Evolutionary conservation across 2,888 invertebrate species (phyloP), one percentile per base, ranked within the genome.

Genomic region (Phrixothrix hirtus): DNA sequence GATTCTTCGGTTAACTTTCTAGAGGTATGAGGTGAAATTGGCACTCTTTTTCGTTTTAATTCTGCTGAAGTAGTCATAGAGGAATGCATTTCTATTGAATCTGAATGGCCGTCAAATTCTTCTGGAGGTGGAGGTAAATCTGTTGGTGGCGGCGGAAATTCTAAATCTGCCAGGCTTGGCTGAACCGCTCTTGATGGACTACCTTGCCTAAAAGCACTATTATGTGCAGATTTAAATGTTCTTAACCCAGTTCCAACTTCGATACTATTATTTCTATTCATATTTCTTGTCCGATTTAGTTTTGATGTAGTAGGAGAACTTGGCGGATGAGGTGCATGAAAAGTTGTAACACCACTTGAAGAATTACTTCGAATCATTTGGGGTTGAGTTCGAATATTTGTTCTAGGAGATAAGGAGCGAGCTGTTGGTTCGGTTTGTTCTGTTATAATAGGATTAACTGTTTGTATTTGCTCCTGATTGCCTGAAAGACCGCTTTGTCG

Each of bases 341-440:
- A 84, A 60, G 82, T 81, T 1, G 86, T 86, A 6, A 89, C 89
- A 5, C 92, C 92, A 35, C 91, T 88, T 0, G 92, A 92, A 0
- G 92, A 92, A 75, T 92, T 93, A 67, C 91, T 92, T 27, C 92
- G 83, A 54, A 90, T 92, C 92, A 93, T 93, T 76, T 92, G 91
- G 11, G 86, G 84, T 66, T 85, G 84, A 1, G 83, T 83, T 49
- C 86, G 80, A 29, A 82, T 74, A 46, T 82, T 84, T 7, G 84
- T 83, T 44, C 86, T 79, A 26, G 87, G 86, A 1, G 87, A 86
- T 16, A 86, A 76, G 12, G 84, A 85, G 53, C 84, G 65, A 9
- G 75, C 75, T 6, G 75, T 71, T 64, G 77, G 53, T 69, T 77
- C 64, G 32, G 71, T 60, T 59, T 73, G 69, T 61, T 78, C 71